Evolutionary conservation across 2,113 vertebrate species (phyloP).

Genomic region (Apodemus sylvaticus): DNA sequence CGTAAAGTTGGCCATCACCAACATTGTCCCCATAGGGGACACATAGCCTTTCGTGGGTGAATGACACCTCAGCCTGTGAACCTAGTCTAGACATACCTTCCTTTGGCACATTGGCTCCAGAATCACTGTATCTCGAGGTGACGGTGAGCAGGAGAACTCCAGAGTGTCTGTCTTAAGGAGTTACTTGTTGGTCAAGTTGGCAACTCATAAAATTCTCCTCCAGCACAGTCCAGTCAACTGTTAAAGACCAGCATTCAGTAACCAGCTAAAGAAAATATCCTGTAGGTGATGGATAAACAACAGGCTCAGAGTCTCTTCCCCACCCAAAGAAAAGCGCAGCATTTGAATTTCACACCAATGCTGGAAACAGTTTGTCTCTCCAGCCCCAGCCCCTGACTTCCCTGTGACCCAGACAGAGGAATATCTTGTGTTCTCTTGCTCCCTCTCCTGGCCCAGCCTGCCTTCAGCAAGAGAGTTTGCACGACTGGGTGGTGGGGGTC

Average conservation of each 20-base stretch:
- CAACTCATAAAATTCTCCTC: background rate
- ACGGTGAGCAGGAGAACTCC: background rate
- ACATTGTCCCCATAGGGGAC: background rate
- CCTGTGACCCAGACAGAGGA: slow-evolving; percentile 29
- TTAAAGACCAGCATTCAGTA: background rate
- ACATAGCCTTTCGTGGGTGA: background rate
- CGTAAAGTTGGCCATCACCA: background rate
- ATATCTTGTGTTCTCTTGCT: slow-evolving; percentile 70
- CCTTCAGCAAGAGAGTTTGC: slow-evolving; percentile 57
- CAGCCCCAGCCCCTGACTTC: slow-evolving; percentile 9
- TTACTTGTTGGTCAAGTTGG: background rate
- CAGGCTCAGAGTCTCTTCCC: background rate
- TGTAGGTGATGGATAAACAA: background rate
- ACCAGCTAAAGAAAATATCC: slow-evolving; percentile 29
- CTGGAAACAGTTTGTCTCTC: background rate
- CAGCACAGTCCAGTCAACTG: background rate
- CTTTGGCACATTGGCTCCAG: background rate
- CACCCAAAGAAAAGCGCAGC: background rate
- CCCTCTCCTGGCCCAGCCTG: slow-evolving; percentile 78
- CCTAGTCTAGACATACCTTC: background rate
- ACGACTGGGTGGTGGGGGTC: background rate
- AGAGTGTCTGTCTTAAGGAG: background rate
- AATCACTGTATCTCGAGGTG: background rate
- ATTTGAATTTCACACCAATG: background rate
- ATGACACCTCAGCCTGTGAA: background rate